Base-by-base conservation (phyloP, 2,797 vertebrate genomes). In the Xerus rutilus region DNA sequence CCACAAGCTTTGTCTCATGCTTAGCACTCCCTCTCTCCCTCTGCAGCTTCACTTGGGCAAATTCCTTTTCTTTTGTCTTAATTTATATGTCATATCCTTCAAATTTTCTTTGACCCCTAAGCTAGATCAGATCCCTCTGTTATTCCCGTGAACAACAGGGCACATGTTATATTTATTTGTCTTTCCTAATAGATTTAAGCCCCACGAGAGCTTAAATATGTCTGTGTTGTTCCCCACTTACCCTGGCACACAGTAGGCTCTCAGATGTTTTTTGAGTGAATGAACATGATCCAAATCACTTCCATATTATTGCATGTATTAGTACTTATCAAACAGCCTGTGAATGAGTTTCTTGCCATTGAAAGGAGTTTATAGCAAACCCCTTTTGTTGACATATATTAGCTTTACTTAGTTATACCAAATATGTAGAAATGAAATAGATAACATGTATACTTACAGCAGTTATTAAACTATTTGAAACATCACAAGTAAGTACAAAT, bases 391-490 rank as follows among this genome's bases (percentile, higher is more conserved):
- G 52, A 67, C 28, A 28, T 94, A 79, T 87, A 54, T 91, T 74
- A 35, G n/a, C 45, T 91, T 92, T 86, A 18, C n/a, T 79, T 89
- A 77, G 49, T 92, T 88, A 28, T 65, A 59, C 54, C 74, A 89
- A 69, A 49, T 87, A 43, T 82, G 11, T 88, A 65, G 39, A 77
- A 49, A 67, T 59, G n/a, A 91, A 91, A 85, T 72, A 13, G 84
- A 4, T 32, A 62, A 62, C 59, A 25, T 65, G 47, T 52, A 32
- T 82, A 54, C 18, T 81, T 93, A 21, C 73, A 77, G 62, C 0
- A 78, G 23, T 59, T 89, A 17, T 73, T 90, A 76, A 95, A 86
- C 86, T 49, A 79, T 79, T 90, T 81, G 12, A 30, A 94, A 95
- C 95, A 72, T 89, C 78, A 72, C 83, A 85, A 76, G 45, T 64